Evolutionary conservation across 1,140 invertebrate species (phyloP), one percentile per base, ranked within the genome.

Genomic region (Ladona fulva): DNA sequence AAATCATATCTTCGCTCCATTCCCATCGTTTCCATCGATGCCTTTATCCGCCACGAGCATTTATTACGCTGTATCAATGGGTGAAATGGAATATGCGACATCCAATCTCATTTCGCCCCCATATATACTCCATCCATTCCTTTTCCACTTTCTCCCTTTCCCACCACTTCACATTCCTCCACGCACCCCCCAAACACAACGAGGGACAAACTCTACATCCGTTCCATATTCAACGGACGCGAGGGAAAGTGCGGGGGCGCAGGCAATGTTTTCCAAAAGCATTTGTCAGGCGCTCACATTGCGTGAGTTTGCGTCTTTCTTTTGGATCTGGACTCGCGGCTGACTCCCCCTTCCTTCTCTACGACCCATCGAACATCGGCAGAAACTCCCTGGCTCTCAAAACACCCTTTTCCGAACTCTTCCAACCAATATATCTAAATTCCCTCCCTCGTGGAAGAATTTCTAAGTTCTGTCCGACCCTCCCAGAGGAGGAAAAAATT

Each of bases 171-270:
- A 5, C 52, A 66, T 66, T 22, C 52, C 52, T 22, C 52, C 52
- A 22, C 52, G 5, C 52, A 66, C 52, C 12, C 16, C 3, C n/a
- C 52, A n/a, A n/a, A n/a, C 52, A 3, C 52, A 66, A 16, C 52
- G 52, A 52, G 44, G 19, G 19, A 52, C 19, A 52, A 52, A 52
- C 44, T 19, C 52, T 3, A 19, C 52, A 19, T 37, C n/a, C 52
- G 52, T 66, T 66, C 52, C 52, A 66, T 66, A 66, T 66, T 66
- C 52, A 66, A 66, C 44, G 44, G 44, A 52, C 52, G 52, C 52
- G 1, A 66, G 52, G n/a, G 52, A 66, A 66, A 66, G 16, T 66
- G 5, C 52, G 14, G 52, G 52, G 16, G n/a, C 10, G 10, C 44
- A 52, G 19, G 10, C 52, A 22, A 19, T 66, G n/a, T 16, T 22